A percentile compares a stretch with the other conserved stretches of the same genome.
These are phyloP conservation scores for Cephalopholis sonnerati DNA, from an alignment of 2,113 vertebrate species.

Conservation along the genomic window DNA sequence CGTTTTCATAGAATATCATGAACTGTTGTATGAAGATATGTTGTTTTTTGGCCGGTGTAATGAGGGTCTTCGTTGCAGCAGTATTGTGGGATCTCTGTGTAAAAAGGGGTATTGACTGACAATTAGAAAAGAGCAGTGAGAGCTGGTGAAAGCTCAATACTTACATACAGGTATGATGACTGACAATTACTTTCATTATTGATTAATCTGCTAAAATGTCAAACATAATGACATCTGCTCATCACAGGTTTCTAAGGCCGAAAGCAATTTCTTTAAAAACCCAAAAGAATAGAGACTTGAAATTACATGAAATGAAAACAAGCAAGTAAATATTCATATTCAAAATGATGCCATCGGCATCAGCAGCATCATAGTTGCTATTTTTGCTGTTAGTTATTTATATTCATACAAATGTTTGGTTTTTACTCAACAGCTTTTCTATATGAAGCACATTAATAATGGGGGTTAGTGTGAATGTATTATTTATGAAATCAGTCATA, in stretches of 20 bases:
- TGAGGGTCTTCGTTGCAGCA: too few relatives aligned
- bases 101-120: background rate
- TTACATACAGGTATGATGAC: background rate
- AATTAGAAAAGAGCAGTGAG: background rate
- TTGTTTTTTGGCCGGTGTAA: too few relatives aligned
- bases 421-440: background rate
- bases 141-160: conserved; percentile 8
- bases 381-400: conserved; percentile 8
- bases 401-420: background rate
- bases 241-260: conserved; percentile 6
- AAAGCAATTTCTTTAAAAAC: conserved; percentile 1
- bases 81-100: too few relatives aligned
- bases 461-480: background rate
- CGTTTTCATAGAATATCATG: too few relatives aligned
- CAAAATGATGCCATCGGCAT: background rate
- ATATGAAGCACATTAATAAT: background rate
- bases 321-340: background rate
- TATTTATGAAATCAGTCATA: conserved; percentile 1
- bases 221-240: background rate
- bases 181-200: background rate
- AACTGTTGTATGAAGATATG: too few relatives aligned
- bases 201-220: conserved; percentile 3
- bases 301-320: conserved; percentile 6
- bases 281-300: background rate
- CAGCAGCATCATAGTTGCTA: background rate